These are phyloP conservation scores for Ardeotis arabs DNA, from an alignment of 2,113 vertebrate species.

Conservation along the genomic window DNA sequence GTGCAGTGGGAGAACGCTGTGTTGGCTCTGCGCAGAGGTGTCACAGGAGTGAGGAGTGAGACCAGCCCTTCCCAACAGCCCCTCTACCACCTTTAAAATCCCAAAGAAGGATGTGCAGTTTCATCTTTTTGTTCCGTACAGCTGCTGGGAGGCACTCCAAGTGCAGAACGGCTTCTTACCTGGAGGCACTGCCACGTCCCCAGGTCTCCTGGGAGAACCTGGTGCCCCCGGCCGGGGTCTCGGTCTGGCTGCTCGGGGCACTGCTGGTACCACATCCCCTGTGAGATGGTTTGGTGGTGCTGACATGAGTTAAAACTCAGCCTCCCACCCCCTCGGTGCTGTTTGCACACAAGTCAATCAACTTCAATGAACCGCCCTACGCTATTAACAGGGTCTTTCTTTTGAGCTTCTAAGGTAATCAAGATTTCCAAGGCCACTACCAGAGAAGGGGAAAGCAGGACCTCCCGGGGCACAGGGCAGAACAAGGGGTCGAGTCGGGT, in stretches of 20 bases:
- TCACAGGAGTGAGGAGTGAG: neutral
- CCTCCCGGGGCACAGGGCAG: neutral
- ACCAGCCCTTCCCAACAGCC: neutral
- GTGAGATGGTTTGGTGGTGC: neutral
- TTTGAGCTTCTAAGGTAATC: neutral
- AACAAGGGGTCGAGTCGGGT: neutral
- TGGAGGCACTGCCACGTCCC: neutral
- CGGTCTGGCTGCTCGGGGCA: neutral
- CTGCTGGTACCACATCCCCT: neutral
- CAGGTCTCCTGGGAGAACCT: neutral
- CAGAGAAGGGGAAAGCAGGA: neutral
- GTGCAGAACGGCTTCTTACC: neutral
- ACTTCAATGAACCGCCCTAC: neutral
- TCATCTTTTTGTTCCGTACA: neutral
- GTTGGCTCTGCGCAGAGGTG: neutral
- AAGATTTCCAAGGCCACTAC: neutral
- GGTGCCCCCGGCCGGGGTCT: fast-evolving
- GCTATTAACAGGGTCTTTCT: neutral
- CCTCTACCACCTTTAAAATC: neutral
- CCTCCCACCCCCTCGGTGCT: neutral
- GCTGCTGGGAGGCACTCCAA: neutral
- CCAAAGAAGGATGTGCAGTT: neutral
- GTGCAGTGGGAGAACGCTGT: neutral
- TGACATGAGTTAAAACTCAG: neutral
- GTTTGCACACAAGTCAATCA: neutral